Evolutionary conservation across 2,113 vertebrate genomes (phyloP).

Genomic region (Ornithorhynchus anatinus): DNA sequence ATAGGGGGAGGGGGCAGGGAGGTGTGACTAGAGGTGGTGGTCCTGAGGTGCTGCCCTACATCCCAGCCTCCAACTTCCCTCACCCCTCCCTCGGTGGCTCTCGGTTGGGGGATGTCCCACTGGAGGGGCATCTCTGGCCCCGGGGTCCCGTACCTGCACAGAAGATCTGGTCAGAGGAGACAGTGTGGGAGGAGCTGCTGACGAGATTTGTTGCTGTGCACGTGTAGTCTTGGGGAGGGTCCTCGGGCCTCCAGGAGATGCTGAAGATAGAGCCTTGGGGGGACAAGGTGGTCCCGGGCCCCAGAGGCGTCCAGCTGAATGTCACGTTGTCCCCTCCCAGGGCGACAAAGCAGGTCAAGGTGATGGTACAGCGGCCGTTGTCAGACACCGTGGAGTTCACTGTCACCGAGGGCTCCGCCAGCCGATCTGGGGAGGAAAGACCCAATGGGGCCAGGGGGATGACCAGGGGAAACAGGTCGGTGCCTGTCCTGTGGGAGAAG

Average conservation of each 20-base stretch:
- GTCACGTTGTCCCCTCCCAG: not conserved
- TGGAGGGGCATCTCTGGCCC: too few relatives aligned
- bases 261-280: not conserved
- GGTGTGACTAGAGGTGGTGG: too few relatives aligned
- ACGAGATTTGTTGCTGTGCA: not conserved
- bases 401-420: too few relatives aligned
- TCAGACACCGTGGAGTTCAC: not conserved
- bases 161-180: not conserved
- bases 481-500: too few relatives aligned
- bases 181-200: not conserved
- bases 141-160: not conserved
- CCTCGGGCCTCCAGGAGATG: not conserved
- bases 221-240: not conserved
- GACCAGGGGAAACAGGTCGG: too few relatives aligned
- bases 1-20: not conserved
- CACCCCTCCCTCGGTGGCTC: not conserved
- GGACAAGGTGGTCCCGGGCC: not conserved
- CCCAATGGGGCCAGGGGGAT: too few relatives aligned
- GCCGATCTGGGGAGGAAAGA: not conserved
- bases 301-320: not conserved
- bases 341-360: not conserved
- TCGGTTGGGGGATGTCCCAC: too few relatives aligned
- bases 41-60: too few relatives aligned
- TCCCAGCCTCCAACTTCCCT: not conserved
- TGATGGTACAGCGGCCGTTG: not conserved